phyloP scores from a whole-genome alignment of 1,140 invertebrate species.

The Spodoptera frugiperda region DNA sequence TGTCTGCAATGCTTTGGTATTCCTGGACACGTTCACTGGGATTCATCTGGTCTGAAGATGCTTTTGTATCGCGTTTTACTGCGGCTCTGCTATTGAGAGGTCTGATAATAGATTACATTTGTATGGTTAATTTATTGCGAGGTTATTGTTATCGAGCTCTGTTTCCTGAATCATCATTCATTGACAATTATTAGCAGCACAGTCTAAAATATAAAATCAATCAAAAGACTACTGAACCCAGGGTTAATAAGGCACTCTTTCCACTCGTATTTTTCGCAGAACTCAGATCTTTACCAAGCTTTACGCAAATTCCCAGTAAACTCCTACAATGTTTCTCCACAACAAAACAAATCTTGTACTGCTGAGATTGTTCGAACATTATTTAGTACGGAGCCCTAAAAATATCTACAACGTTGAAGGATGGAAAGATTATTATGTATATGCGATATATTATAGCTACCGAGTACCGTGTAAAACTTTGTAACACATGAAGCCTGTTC shows the following conservation, averaged over 20 bases:
- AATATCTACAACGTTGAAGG: neutral
- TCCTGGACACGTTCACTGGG: conserved; percentile 13
- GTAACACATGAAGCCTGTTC: conserved; percentile 39
- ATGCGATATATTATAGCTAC: neutral
- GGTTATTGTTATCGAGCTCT: no score
- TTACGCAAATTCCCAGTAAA: neutral
- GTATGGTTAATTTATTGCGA: neutral
- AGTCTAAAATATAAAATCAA: no score
- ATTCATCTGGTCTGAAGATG: conserved; percentile 22
- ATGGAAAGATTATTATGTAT: neutral
- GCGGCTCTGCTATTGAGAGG: conserved; percentile 4
- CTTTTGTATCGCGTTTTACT: conserved; percentile 25
- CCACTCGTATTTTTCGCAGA: neutral
- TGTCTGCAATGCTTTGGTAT: conserved; percentile 26
- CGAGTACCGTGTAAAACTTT: conserved; percentile 38
- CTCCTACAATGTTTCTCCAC: neutral
- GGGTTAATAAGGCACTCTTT: no score
- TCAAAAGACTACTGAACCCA: no score
- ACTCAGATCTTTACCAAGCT: no score
- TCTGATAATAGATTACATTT: conserved; percentile 4
- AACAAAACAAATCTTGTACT: conserved; percentile 4
- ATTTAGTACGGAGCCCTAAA: conserved; percentile 12
- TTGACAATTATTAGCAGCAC: no score
- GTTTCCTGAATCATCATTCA: no score
- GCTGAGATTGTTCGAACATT: conserved; percentile 13